Conservation (phyloP, 2,888 invertebrate species). For the Endomychus coccineus region DNA sequence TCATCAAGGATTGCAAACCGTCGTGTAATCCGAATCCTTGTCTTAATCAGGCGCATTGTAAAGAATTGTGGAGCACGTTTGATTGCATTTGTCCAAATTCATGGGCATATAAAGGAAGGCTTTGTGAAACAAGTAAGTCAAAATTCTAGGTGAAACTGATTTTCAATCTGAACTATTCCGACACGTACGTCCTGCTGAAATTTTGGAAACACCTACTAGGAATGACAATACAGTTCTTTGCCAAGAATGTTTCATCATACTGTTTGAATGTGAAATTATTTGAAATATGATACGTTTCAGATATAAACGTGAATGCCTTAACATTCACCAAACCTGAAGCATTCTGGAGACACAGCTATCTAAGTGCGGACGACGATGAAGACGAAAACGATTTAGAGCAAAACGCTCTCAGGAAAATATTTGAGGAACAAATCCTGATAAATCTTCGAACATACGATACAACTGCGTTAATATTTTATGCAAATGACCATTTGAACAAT, state of each 20-base stretch:
- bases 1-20: constrained; percentile 88
- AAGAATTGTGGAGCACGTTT: constrained; percentile 87
- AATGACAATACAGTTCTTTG: no score
- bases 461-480: constrained; percentile 76
- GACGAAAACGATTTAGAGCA: constrained; percentile 53
- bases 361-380: constrained; percentile 45
- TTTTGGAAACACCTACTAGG: no score
- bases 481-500: constrained; percentile 88
- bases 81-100: constrained; percentile 87
- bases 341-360: constrained; percentile 73
- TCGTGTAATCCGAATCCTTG: constrained; percentile 93
- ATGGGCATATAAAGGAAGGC: constrained; percentile 85
- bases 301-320: constrained; percentile 82
- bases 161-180: not conserved
- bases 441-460: constrained; percentile 83
- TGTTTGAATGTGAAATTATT: no score
- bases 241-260: no score
- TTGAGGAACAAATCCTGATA: constrained; percentile 74
- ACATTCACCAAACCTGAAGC: constrained; percentile 79
- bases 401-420: constrained; percentile 59
- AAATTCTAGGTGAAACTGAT: no score
- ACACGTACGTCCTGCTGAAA: no score
- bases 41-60: constrained; percentile 82
- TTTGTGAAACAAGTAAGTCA: constrained; percentile 82
- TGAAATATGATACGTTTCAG: constrained; percentile 46